Percentiles rank a stretch among this genome's conserved stretches.
Conservation (phyloP, 1,140 invertebrate genomes). For the Drosophila arizonae region DNA sequence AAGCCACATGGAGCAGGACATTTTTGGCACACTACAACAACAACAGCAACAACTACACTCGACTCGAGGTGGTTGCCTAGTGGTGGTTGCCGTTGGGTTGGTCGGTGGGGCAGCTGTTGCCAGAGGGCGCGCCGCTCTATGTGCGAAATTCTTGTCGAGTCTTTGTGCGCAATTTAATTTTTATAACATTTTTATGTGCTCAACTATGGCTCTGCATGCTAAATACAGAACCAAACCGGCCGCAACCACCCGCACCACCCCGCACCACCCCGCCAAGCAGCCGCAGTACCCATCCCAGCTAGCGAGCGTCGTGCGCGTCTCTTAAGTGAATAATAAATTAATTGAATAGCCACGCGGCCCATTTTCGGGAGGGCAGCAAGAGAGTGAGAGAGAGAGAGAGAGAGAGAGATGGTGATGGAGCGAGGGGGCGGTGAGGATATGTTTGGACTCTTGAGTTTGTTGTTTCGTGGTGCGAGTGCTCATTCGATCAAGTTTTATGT, state of each 20-base stretch:
- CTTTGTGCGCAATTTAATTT: conserved; percentile 66
- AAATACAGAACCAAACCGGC: conserved; percentile 22
- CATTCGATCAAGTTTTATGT: conserved; percentile 59
- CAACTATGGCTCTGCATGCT: conserved; percentile 47
- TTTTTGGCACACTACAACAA: conserved; percentile 55
- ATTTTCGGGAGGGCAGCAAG: conserved; percentile 45
- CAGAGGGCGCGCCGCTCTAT: conserved; percentile 39
- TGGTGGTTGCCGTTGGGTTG: background rate
- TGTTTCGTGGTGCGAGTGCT: conserved; percentile 6
- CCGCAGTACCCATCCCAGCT: background rate
- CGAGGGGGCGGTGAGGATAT: background rate
- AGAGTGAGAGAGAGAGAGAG: background rate
- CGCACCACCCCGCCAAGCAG: background rate
- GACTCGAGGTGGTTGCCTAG: background rate
- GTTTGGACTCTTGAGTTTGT: conserved; percentile 7
- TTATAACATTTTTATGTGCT: conserved; percentile 77
- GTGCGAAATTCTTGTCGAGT: conserved; percentile 61
- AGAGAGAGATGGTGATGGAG: background rate
- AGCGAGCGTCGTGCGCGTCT: conserved; percentile 40
- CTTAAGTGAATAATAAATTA: conserved; percentile 81
- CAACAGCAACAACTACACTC: too few species aligned
- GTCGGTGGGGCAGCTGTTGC: background rate
- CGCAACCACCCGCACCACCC: conserved; percentile 2
- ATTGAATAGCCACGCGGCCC: conserved; percentile 73
- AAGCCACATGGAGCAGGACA: conserved; percentile 47